Evolutionary conservation across 2,797 vertebrate genomes (phyloP), one percentile per base, ranked within the genome.

Genomic region (Phalloptychus januarius): DNA sequence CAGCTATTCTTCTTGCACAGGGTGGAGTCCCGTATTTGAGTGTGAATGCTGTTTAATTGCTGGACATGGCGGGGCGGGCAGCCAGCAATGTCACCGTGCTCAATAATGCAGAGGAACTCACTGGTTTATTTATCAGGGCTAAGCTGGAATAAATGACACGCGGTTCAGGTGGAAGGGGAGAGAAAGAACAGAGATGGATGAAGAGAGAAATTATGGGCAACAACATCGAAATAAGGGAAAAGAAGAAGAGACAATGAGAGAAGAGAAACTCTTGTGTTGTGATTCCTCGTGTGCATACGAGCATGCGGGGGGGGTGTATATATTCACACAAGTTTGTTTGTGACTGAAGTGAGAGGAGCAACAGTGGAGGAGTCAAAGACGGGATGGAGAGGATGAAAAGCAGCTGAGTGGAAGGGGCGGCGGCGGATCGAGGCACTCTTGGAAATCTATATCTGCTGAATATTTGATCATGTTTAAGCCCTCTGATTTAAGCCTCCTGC

Each of bases 111-210:
- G 81, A 78, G 70, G 78, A 76, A 38, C 71, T 82, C 76, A 5
- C 86, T 94, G 92, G 86, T 95, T 96, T 94, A 93, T 96, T 95
- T 92, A 95, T 93, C 89, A 94, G 93, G 93, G 91, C 92, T 95
- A 95, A 95, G 89, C 88, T 91, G 92, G 86, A 93, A 88, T 92
- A 94, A 94, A 92, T 87, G 88, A 88, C 88, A 89, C 77, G 82
- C 69, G 87, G 84, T 89, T 86, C 81, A 78, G 78, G 80, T 50
- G 72, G 71, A 56, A 61, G 28, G 38, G 71, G 77, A 69, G 31
- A 0, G 54, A 42, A 36, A 5, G 33, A 69, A 36, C 12, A 71
- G 71, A 67, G 45, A 70, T 0, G 6, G 78, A 78, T 46, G 36
- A 72, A 72, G 79, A 77, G 65, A 58, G 81, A 85, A 70, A 77